Base-by-base conservation (phyloP, 2,888 invertebrate genomes). In the Caenorhabditis panamensis region DNA sequence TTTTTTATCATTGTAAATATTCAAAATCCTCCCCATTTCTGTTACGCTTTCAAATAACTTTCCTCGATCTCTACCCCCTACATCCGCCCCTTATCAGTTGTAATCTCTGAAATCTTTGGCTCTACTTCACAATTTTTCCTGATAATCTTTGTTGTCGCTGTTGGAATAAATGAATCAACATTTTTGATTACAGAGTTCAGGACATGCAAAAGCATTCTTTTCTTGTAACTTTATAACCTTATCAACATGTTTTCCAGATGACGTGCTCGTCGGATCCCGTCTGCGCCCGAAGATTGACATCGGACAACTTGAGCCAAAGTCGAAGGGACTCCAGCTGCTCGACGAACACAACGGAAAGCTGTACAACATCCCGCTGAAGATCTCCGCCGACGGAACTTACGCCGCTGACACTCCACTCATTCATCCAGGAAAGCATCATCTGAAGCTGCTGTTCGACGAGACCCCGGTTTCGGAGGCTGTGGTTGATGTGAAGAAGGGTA, bases 361-460 rank as follows among this genome's bases (percentile, higher is more conserved):
- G 24, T 82, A 68, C 69, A 72, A 72, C 26, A 61, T 79, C 37
- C 75, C 75, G 37, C 47, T 83, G 36, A 67, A 71, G n/a, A 53
- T 51, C 2, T 56, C 51, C 13, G 51, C 61, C 4, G 72, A 78
- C n/a, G 80, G 80, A 26, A 56, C 61, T 8, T 79, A 78, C 49
- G 20, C 68, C 20, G 51, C 63, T 0, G 69, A 82, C 18, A 62
- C 79, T 11, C 53, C 62, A 2, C 54, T 69, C 8, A 13, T 58
- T 37, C 36, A 77, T n/a, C 62, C 59, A n/a, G 82, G 79, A 64
- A 58, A 58, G 18, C 66, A 78, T 22, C 64, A 82, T 2, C 11
- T 78, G 11, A 59, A 64, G 75, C 44, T 84, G 9, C 20, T 82
- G 28, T 84, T 83, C 44, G 86, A 86, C 59, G 83, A 83, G 6